phyloP scores from a whole-genome alignment of 2,797 vertebrate genomes.

The Thripadectes ignobilis region DNA sequence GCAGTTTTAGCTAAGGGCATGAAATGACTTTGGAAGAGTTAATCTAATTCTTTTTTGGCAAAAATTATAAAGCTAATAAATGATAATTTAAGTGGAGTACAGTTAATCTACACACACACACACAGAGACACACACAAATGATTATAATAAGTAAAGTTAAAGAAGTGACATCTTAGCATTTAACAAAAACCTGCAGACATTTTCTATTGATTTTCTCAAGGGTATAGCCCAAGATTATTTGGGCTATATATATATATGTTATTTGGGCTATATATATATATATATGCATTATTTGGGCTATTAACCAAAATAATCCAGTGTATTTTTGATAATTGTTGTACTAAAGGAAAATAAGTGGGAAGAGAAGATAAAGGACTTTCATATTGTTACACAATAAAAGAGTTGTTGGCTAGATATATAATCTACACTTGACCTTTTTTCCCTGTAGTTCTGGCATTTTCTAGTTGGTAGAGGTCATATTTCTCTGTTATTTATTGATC shows the following conservation, averaged over 20 bases:
- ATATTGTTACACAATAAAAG: not conserved
- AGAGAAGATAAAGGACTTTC: not conserved
- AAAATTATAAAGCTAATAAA: not conserved
- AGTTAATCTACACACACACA: not conserved
- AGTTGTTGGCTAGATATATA: not conserved
- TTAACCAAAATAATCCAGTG: not conserved
- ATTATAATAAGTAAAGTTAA: not conserved
- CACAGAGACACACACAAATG: not conserved
- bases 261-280: not conserved
- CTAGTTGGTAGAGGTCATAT: not conserved
- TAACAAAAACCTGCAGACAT: not conserved
- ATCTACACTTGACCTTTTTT: not conserved
- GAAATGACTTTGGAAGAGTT: not conserved
- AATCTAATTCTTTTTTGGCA: not conserved
- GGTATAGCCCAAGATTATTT: not conserved
- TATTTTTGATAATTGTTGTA: not conserved
- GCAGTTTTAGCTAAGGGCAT: not conserved
- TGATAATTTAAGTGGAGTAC: not conserved
- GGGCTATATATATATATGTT: not conserved
- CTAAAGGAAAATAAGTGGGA: not conserved
- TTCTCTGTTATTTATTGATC: not conserved
- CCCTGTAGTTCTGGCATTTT: not conserved
- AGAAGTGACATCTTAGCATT: not conserved
- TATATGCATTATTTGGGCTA: not conserved
- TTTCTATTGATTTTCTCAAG: conserved; percentile 6